A percentile compares a stretch with the other conserved stretches of the same genome.
Conservation (phyloP, 2,888 invertebrate genomes). For the Torymus tubicola region DNA sequence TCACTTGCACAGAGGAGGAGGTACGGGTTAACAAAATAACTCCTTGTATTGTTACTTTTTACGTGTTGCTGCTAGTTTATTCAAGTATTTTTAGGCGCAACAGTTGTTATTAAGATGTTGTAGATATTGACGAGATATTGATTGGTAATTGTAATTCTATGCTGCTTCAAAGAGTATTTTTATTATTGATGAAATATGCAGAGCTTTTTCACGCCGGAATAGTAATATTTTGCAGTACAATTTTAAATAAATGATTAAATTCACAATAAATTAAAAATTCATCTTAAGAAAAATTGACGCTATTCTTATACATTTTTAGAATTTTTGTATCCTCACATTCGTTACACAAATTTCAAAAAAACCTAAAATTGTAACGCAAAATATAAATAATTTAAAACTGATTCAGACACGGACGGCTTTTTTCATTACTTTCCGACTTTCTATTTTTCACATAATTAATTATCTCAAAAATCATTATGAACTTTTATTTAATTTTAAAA, state of each 20-base stretch:
- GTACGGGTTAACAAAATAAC: conserved; percentile 67
- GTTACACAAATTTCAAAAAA: neutral
- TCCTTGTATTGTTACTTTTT: conserved; percentile 55
- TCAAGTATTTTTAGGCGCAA: conserved; percentile 45
- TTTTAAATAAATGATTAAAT: neutral
- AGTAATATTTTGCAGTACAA: conserved; percentile 16
- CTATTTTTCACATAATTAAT: neutral
- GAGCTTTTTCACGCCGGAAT: conserved; percentile 36
- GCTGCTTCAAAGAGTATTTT: conserved; percentile 42
- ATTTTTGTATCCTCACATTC: no score
- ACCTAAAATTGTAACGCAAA: neutral
- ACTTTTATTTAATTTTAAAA: neutral
- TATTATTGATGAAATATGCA: conserved; percentile 25
- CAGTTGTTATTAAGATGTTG: conserved; percentile 49
- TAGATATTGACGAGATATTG: conserved; percentile 37
- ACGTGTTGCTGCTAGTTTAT: conserved; percentile 55
- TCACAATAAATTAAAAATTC: neutral
- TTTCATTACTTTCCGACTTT: conserved; percentile 1
- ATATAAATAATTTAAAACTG: conserved; percentile 14
- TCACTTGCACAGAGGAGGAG: conserved; percentile 70
- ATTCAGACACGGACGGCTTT: conserved; percentile 32
- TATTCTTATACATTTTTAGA: no score
- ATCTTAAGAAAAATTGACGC: neutral
- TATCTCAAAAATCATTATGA: no score
- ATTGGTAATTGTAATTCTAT: conserved; percentile 44